Percentiles rank a stretch among this genome's conserved stretches.
Conservation (phyloP, 2,113 vertebrate species). For the Microcebus griseorufus region DNA sequence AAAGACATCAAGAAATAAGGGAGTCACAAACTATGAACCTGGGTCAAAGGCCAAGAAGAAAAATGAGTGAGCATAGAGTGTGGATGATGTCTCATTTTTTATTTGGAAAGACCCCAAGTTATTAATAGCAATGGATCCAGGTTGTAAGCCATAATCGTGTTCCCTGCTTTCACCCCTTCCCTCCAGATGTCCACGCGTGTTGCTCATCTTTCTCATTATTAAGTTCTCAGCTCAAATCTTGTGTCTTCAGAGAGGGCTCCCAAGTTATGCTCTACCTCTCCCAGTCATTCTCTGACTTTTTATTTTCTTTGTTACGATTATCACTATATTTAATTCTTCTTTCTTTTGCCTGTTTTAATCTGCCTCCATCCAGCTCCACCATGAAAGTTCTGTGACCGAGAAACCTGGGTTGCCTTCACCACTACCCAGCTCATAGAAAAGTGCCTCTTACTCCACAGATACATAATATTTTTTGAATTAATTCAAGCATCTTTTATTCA, state of each 20-base stretch:
- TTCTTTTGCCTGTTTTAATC: constrained; percentile 2
- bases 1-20: neutral
- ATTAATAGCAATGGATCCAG: neutral
- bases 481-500: constrained; percentile 56
- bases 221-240: neutral
- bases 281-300: neutral
- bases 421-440: neutral
- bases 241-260: neutral
- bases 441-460: neutral
- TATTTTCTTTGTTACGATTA: neutral
- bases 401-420: neutral
- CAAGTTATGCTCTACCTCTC: neutral
- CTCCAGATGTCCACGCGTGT: neutral
- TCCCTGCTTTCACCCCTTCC: neutral
- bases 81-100: neutral
- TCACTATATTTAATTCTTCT: neutral
- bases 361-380: neutral
- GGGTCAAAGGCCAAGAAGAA: neutral
- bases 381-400: neutral
- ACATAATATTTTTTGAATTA: neutral
- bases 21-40: neutral
- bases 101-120: neutral
- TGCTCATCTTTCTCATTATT: neutral
- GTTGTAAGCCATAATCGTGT: too few relatives aligned
- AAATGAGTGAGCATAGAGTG: neutral